Evolutionary conservation across 2,113 vertebrate genomes (phyloP), one percentile per base, ranked within the genome.

Genomic region (Kryptolebias marmoratus): DNA sequence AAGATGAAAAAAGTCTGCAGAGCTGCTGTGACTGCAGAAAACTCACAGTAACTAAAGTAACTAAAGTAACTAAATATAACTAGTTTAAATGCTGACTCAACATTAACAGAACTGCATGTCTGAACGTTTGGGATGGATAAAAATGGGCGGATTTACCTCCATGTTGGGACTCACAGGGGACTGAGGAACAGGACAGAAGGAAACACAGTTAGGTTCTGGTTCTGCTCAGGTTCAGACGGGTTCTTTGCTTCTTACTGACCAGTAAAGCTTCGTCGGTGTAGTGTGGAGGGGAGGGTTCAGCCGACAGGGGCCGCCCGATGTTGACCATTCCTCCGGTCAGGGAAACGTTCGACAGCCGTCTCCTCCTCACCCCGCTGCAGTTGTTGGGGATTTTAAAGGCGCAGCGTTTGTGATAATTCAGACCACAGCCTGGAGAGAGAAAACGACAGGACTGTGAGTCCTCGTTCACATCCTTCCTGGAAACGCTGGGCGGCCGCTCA

Each of bases 381-480:
- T 99, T 97, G 87, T 99, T 99, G 1, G 97, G 97, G 69, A 99
- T 99, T 91, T 99, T 99, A 93, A 99, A 99, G 3, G 97, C 97
- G 91, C 98, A 99, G 56, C 97, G 95, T 87, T 98, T 98, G 87
- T 99, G 97, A 83, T 98, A 99, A 89, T 99, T 99, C 58, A 97
- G 93, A 50, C 98, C 98, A 64, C 97, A 99, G 30, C 97, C 97
- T 99, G 83, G 48, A 59, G 10, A 42, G 36, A 36, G 49, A 68
- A 57, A 62, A 16, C 28, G n/a, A 48, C 42, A 67, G 13, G 2
- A 42, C 22, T 22, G 2, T 45, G 2, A 56, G 14, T 5, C 10
- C 6, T 39, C 11, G 30, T 22, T 39, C 14, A n/a, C 6, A 6
- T 44, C 36, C 36, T 36, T 36, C 36, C 36, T 36, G 36, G 36